phyloP scores from a whole-genome alignment of 2,113 vertebrate genomes.

The Alexandromys fortis region DNA sequence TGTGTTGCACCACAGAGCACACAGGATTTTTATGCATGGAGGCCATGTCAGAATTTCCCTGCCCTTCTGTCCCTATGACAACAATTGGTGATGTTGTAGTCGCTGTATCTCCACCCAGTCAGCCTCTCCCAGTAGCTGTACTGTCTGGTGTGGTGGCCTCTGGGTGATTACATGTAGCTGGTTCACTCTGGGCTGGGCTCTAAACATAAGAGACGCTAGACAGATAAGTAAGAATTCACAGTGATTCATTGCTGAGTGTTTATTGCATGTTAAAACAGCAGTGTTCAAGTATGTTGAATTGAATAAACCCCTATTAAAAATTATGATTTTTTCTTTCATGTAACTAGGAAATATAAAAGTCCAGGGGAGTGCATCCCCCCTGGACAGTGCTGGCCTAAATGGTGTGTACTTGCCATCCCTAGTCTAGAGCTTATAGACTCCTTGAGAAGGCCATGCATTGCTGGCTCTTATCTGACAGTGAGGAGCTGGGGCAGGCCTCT shows the following conservation, averaged over 20 bases:
- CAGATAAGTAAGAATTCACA: not conserved
- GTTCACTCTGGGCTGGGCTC: too few species aligned
- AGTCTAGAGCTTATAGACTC: not conserved
- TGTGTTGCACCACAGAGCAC: not conserved
- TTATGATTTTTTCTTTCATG: not conserved
- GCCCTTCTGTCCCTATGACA: not conserved
- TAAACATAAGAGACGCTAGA: rapidly evolving
- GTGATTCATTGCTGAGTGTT: rapidly evolving
- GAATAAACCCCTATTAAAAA: not conserved
- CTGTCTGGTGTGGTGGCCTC: rapidly evolving
- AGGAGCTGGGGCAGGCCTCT: not conserved
- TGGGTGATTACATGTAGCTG: not conserved
- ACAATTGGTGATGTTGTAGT: not conserved
- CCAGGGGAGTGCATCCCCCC: rapidly evolving
- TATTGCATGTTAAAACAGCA: not conserved
- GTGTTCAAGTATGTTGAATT: not conserved
- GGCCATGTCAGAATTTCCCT: not conserved
- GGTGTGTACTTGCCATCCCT: not conserved
- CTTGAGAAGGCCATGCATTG: not conserved
- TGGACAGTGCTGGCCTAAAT: not conserved
- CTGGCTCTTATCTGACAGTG: not conserved
- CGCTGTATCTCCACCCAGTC: rapidly evolving
- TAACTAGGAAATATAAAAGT: not conserved
- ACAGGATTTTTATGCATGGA: not conserved
- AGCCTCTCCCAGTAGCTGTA: not conserved